phyloP scores from a whole-genome alignment of 2,797 vertebrate species.

The Allobates femoralis region DNA sequence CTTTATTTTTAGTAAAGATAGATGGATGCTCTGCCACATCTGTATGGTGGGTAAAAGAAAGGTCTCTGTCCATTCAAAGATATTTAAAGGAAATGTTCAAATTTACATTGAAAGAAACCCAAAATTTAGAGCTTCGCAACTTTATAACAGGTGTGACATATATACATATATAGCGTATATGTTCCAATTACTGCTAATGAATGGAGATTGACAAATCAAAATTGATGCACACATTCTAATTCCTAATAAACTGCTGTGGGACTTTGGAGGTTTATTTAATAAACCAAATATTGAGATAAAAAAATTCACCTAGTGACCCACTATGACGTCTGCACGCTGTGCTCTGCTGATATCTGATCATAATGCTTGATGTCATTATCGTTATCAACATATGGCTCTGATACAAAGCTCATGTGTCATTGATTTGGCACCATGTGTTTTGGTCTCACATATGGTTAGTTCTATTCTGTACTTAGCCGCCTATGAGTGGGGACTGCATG shows the following conservation, averaged over 20 bases:
- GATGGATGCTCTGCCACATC: background rate
- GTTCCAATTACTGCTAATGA: too few species aligned
- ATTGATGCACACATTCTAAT: too few species aligned
- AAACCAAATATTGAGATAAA: background rate
- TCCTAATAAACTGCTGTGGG: too few species aligned
- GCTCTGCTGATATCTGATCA: background rate
- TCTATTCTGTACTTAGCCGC: background rate
- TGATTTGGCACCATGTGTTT: background rate
- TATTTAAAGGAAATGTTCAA: background rate
- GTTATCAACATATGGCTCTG: background rate
- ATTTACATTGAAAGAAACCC: too few species aligned
- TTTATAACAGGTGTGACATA: too few species aligned
- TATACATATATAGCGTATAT: too few species aligned
- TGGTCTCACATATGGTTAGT: background rate
- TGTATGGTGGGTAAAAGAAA: background rate
- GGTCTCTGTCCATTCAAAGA: background rate
- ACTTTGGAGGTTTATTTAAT: too few species aligned
- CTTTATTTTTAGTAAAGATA: constrained; percentile 6
- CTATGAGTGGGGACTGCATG: background rate
- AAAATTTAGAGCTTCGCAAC: too few species aligned
- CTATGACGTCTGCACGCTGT: background rate
- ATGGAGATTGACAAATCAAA: too few species aligned
- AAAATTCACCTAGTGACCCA: background rate
- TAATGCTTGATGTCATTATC: background rate
- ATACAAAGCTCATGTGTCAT: background rate